Base-by-base conservation (phyloP, 2,797 vertebrate species). In the Erethizon dorsatum region DNA sequence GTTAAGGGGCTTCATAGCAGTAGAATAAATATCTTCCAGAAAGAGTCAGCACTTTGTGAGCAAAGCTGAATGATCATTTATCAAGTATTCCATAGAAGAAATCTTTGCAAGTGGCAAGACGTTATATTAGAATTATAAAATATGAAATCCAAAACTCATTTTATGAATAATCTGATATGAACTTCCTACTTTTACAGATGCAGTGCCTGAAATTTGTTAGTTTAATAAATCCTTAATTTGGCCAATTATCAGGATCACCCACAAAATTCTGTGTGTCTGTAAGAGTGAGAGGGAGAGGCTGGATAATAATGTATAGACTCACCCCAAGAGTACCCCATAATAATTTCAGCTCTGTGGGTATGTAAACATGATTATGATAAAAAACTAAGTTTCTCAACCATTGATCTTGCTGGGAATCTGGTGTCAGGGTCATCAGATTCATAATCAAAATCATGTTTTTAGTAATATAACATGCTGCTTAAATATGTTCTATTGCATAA, bases 301-400 rank as follows among this genome's bases (percentile, higher is more conserved):
- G 12, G 4, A 52, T 77, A 71, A 84, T 47, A 71, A 59, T n/a
- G 77, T 94, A 5, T 47, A 63, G 6, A 65, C 7, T 56, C 33
- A 50, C 9, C 2, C 1, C 3, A 59, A 57, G 13, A 31, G 9
- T 33, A 52, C 52, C 75, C 2, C 65, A 2, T 8, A 83, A 54
- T 24, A 91, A 77, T 91, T 97, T 91, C 52, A 78, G 12, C 41
- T 52, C 1, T 33, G 57, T 5, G 3, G 14, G 0, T 14, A 57
- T 54, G n/a, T 3, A 82, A 52, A 92, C 54, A 7, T 28, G 11
- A 94, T 94, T 96, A 37, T 84, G 71, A 80, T 78, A 31, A 75
- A n/a, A 3, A 2, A 63, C 0, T 69, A 82, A 33, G 1, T 93
- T 91, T 50, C 45, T 10, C 2, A 71, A n/a, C 22, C 22, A 7